Evolutionary conservation across 2,888 invertebrate genomes (phyloP), one percentile per base, ranked within the genome.

Genomic region (Balanococcus diminutus): DNA sequence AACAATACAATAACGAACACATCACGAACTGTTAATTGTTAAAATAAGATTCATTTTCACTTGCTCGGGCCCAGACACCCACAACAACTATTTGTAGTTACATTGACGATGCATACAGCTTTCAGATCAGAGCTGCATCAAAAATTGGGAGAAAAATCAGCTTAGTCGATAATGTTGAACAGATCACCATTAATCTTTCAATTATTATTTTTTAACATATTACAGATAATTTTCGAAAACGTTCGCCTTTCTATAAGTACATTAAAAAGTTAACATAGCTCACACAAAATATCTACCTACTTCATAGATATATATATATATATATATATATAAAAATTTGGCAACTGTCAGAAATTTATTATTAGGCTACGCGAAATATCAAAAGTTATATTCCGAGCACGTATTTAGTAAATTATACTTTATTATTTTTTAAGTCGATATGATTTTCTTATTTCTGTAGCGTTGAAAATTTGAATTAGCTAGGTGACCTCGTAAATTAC

Each of bases 381-480:
- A 36, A 79, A 36, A 19, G n/a, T 79, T 36, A 36, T 19, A 79
- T 79, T 79, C 36, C 75, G 75, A 31, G 36, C 75, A 79, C 75
- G 75, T 79, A 79, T 79, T 79, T 36, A 79, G 32, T 36, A 79
- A 79, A 79, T 79, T 79, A 79, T 79, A 79, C 28, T 79, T 79
- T 79, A 79, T 79, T 79, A 79, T 79, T 79, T 79, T 79, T 79
- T 36, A 79, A 79, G 75, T 36, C 75, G 75, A 79, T 36, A 36
- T 25, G 75, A 79, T 79, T 79, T 79, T 79, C 75, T 32, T 79
- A 32, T 79, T 79, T 79, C 36, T 31, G 75, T 67, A 67, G 75
- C 75, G 75, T 79, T 79, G 75, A 79, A 79, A 79, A 79, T 79
- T 79, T 79, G 75, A 79, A 79, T 79, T 79, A 36, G 75, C 36